Conservation (phyloP, 2,888 invertebrate species). For the Amphipyra tragopoginis region DNA sequence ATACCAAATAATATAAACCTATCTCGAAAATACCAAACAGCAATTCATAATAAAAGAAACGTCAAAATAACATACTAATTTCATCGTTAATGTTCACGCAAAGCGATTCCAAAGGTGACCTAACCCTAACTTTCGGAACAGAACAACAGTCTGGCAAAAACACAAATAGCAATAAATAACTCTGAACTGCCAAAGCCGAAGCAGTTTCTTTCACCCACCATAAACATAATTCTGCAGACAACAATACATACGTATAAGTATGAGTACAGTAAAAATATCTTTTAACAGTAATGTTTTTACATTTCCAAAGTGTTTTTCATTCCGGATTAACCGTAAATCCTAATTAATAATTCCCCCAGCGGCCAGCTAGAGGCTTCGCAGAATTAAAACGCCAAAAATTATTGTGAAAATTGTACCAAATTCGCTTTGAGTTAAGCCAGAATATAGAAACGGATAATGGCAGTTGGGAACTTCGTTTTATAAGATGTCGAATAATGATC, state of each 20-base stretch:
- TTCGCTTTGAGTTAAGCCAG: slow-evolving; percentile 1
- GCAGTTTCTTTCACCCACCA: slow-evolving; percentile 47
- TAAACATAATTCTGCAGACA: slow-evolving; percentile 54
- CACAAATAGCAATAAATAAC: slow-evolving; percentile 61
- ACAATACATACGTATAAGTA: slow-evolving; percentile 38
- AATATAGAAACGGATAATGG: not conserved
- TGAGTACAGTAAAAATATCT: slow-evolving; percentile 6
- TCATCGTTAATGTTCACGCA: slow-evolving; percentile 18
- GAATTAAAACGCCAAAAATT: slow-evolving; percentile 21
- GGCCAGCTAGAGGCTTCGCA: slow-evolving; percentile 1
- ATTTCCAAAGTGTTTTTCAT: slow-evolving; percentile 20
- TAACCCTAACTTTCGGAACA: slow-evolving; percentile 30
- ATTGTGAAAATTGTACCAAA: slow-evolving; percentile 1
- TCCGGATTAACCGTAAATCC: slow-evolving; percentile 34
- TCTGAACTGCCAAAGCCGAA: slow-evolving; percentile 53
- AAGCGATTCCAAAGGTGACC: slow-evolving; percentile 39
- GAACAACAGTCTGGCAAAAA: slow-evolving; percentile 51
- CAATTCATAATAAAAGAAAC: slow-evolving; percentile 18
- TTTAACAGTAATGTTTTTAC: slow-evolving; percentile 5
- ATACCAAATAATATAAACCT: not conserved
- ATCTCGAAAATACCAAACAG: slow-evolving; percentile 8
- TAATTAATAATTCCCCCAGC: slow-evolving; percentile 18
- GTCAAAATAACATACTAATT: slow-evolving; percentile 31
- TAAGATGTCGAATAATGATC: not conserved
- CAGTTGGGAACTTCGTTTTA: no score